A percentile compares a stretch with the other conserved stretches of the same genome.
These are phyloP conservation scores for Eupsilia transversa DNA, from an alignment of 2,888 invertebrate species.

Conservation along the genomic window DNA sequence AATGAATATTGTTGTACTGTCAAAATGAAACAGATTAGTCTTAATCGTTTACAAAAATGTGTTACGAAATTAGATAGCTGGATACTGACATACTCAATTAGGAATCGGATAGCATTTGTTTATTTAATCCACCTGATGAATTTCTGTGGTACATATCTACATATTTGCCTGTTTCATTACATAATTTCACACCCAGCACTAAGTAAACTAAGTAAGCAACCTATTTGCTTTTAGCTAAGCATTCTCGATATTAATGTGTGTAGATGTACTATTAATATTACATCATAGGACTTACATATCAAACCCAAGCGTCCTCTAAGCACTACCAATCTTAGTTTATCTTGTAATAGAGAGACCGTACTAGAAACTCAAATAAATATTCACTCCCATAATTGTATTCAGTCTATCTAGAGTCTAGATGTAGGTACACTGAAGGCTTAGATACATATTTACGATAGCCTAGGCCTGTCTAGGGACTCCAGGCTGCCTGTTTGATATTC, in stretches of 20 bases:
- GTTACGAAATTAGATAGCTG: no score
- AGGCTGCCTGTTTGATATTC: constrained; percentile 56
- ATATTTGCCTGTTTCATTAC: neutral
- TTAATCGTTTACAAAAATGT: no score
- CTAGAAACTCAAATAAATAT: constrained; percentile 32
- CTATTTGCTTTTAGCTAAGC: constrained; percentile 9
- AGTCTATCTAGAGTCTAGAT: constrained; percentile 11
- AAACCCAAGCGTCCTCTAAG: constrained; percentile 19
- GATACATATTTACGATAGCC: constrained; percentile 41
- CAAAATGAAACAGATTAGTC: no score
- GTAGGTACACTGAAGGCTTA: constrained; percentile 15
- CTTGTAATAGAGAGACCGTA: neutral
- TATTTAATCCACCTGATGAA: neutral
- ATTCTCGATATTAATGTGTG: constrained; percentile 1
- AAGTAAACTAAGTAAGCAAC: constrained; percentile 9
- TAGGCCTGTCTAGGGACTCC: constrained; percentile 40
- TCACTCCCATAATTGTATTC: constrained; percentile 36
- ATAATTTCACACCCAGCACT: neutral
- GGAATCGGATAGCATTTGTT: neutral
- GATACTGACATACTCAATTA: neutral
- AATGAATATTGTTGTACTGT: no score
- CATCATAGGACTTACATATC: constrained; percentile 1
- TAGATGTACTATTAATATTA: constrained; percentile 22
- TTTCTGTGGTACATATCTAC: neutral
- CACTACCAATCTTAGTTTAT: constrained; percentile 24